Percentiles rank a stretch among this genome's conserved stretches.
phyloP scores from a whole-genome alignment of 2,113 vertebrate species.

The Gulo gulo region DNA sequence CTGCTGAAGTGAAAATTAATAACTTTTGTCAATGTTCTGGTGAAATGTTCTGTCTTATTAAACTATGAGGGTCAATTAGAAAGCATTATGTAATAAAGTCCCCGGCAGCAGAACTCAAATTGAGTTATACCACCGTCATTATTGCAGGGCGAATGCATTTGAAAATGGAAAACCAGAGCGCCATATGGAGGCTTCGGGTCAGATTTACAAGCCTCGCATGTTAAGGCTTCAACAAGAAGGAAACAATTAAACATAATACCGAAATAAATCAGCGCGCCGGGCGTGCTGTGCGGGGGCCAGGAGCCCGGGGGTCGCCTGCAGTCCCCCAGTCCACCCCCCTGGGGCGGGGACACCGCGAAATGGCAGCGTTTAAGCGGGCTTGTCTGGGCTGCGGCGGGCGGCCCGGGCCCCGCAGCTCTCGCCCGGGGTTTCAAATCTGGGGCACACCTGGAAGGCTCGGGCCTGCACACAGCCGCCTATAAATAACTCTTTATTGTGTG shows the following conservation, averaged over 20 bases:
- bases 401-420: slow-evolving; percentile 64
- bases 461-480: slow-evolving; percentile 77
- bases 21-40: slow-evolving; percentile 99
- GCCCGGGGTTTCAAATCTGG: slow-evolving; percentile 78
- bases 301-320: slow-evolving; percentile 75
- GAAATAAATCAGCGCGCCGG: slow-evolving; percentile 86
- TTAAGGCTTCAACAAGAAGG: slow-evolving; percentile 88
- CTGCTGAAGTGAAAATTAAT: slow-evolving; percentile 99
- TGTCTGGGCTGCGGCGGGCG: slow-evolving; percentile 70
- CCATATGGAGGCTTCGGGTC: slow-evolving; percentile 86
- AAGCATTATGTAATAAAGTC: slow-evolving; percentile 98
- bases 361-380: slow-evolving; percentile 74
- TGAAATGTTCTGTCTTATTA: slow-evolving; percentile 95
- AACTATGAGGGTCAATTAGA: slow-evolving; percentile 98
- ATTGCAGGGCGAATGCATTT: slow-evolving; percentile 88
- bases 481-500: slow-evolving; percentile 88
- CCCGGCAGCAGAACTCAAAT: slow-evolving; percentile 95
- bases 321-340: slow-evolving; percentile 13
- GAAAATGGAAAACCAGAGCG: slow-evolving; percentile 89
- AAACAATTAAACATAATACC: slow-evolving; percentile 88
- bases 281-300: slow-evolving; percentile 79
- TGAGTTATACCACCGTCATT: slow-evolving; percentile 94
- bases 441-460: slow-evolving; percentile 84
- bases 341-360: slow-evolving; percentile 75
- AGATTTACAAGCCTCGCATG: slow-evolving; percentile 88